Conservation (phyloP, 2,888 invertebrate genomes). For the Andricus quercusramuli region DNA sequence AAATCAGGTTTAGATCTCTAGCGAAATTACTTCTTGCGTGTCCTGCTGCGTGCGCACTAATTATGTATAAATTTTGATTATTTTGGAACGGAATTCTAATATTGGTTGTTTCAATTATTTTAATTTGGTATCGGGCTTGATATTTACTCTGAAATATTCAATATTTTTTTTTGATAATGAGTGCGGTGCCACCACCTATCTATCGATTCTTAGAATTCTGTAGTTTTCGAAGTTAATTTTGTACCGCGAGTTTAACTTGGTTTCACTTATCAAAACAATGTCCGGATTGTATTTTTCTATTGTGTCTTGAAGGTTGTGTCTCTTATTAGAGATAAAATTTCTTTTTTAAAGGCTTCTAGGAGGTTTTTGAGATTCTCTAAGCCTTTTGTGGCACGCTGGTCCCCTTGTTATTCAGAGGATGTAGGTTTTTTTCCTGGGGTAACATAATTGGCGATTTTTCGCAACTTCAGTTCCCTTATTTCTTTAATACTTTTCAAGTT, state of each 20-base stretch:
- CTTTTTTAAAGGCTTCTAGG: too few species aligned
- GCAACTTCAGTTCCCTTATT: neutral
- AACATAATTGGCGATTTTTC: too few species aligned
- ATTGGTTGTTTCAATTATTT: slow-evolving; percentile 42
- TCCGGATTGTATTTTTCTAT: slow-evolving; percentile 29
- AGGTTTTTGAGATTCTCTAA: too few species aligned
- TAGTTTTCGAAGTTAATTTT: slow-evolving; percentile 40
- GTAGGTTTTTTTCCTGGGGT: too few species aligned
- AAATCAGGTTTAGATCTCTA: slow-evolving; percentile 34
- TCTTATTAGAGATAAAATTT: too few species aligned
- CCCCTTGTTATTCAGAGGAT: too few species aligned
- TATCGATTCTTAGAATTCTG: slow-evolving; percentile 42
- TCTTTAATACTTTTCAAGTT: slow-evolving; percentile 15
- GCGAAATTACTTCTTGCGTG: slow-evolving; percentile 16
- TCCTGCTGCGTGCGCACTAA: slow-evolving; percentile 44
- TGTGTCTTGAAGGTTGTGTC: too few species aligned
- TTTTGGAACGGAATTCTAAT: slow-evolving; percentile 25
- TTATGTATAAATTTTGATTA: slow-evolving; percentile 40
- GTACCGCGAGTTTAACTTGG: slow-evolving; percentile 45
- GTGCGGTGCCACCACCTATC: slow-evolving; percentile 44
- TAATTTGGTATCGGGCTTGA: neutral
- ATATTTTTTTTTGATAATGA: slow-evolving; percentile 39
- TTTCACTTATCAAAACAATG: slow-evolving; percentile 46
- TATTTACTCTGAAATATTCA: neutral
- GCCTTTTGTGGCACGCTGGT: too few species aligned